Evolutionary conservation across 2,888 invertebrate species (phyloP).

Genomic region (Spialia ferax): DNA sequence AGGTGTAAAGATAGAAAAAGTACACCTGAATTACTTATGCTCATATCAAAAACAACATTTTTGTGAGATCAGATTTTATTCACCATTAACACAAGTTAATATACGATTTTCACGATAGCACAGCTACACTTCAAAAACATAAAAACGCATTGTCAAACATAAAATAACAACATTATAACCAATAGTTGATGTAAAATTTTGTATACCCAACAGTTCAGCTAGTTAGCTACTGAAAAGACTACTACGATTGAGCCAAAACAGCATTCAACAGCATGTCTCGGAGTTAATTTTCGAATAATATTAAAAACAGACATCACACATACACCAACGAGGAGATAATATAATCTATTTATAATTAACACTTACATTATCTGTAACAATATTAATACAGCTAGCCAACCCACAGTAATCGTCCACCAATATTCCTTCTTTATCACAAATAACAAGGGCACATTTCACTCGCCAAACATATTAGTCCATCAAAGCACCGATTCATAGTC

Average conservation of each 20-base stretch:
- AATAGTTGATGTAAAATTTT: slow-evolving; percentile 55
- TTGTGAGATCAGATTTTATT: slow-evolving; percentile 75
- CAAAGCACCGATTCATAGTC: slow-evolving; percentile 59
- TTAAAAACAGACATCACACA: slow-evolving; percentile 76
- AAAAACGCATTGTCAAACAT: slow-evolving; percentile 47
- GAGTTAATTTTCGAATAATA: slow-evolving; percentile 73
- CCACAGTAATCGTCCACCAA: slow-evolving; percentile 57
- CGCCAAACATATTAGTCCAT: slow-evolving; percentile 47
- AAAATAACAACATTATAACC: slow-evolving; percentile 56
- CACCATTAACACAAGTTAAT: slow-evolving; percentile 57
- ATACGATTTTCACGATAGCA: slow-evolving; percentile 50
- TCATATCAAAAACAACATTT: slow-evolving; percentile 59
- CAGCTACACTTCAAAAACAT: slow-evolving; percentile 49
- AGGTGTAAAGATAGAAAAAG: slow-evolving; percentile 52
- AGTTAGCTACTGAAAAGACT: slow-evolving; percentile 29
- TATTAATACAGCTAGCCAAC: slow-evolving; percentile 69
- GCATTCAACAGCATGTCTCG: slow-evolving; percentile 53
- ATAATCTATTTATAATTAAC: slow-evolving; percentile 77
- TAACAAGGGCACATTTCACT: slow-evolving; percentile 70
- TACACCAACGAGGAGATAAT: slow-evolving; percentile 62
- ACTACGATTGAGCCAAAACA: slow-evolving; percentile 41
- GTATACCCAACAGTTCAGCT: slow-evolving; percentile 53
- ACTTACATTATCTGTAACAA: slow-evolving; percentile 73
- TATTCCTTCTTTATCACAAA: slow-evolving; percentile 72
- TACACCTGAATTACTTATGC: slow-evolving; percentile 54